Base-by-base conservation (phyloP, 2,888 invertebrate genomes). In the Sinohyriopsis cumingii region DNA sequence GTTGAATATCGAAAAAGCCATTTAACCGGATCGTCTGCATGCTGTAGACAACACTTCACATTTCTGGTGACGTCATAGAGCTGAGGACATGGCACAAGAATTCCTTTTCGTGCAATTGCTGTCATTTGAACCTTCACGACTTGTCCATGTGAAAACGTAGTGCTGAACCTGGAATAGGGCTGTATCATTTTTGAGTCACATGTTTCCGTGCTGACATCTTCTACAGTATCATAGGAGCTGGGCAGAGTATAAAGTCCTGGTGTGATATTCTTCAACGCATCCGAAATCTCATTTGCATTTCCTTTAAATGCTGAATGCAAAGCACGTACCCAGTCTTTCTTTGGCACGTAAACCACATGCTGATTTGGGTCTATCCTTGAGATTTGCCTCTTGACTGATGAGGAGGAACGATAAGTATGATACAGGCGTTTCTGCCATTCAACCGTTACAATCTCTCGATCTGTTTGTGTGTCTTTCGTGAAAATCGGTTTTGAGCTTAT, bases 1-100 rank as follows among this genome's bases (percentile, higher is more conserved):
- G 64, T 75, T 20, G 78, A 72, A 69, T 70, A 75, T 18, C 61
- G 62, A 19, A 68, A 68, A 15, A 81, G 65, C 19, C 56, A 59
- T 24, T 61, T 64, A 5, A 78, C 66, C 18, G 78, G 78, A 57
- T 78, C 72, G 7, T 59, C 59, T 7, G 57, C 61, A 56, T 78
- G 78, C 54, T 68, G 65, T n/a, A 76, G 68, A 63, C 78, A 78
- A 12, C 61, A 62, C 33, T 71, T 72, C 20, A 76, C 68, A 60
- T 74, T 76, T 12, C 68, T 63, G 3, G 74, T 74, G 55, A 78
- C 64, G 22, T 73, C 72, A 59, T 71, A 65, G 12, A 78, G 57
- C 59, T 72, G 68, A 33, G 68, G 68, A 12, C 65, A 59, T 4
- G 76, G 76, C 12, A 65, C 53, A 4, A 78, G 54, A 6, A 72